phyloP scores from a whole-genome alignment of 2,113 vertebrate genomes.

The Mirounga angustirostris region DNA sequence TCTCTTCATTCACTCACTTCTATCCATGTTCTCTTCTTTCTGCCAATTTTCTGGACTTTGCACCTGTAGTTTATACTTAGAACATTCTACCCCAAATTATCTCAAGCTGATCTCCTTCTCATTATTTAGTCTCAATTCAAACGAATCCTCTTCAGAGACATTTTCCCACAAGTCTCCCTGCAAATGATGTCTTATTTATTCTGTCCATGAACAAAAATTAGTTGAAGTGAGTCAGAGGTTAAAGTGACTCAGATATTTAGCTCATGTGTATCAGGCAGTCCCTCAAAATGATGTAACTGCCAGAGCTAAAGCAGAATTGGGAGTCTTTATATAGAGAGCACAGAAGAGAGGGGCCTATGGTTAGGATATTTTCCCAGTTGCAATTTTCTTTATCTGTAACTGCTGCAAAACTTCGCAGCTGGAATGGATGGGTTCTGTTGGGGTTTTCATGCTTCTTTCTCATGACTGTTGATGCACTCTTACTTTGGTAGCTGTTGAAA shows the following conservation, averaged over 20 bases:
- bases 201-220: background rate
- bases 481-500: background rate
- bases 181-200: background rate
- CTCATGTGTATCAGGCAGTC: background rate
- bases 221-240: background rate
- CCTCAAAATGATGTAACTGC: background rate
- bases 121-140: constrained; percentile 24
- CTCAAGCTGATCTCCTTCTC: background rate
- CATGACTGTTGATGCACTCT: background rate
- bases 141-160: background rate
- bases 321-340: background rate
- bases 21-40: background rate
- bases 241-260: background rate
- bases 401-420: background rate
- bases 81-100: constrained; percentile 3
- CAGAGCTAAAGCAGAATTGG: background rate
- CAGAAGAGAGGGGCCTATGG: background rate
- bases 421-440: background rate
- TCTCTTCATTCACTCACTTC: background rate
- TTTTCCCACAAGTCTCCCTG: background rate
- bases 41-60: background rate
- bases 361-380: background rate
- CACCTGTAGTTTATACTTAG: background rate
- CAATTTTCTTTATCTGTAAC: background rate
- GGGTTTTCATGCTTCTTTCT: background rate